Base-by-base conservation (phyloP, 2,797 vertebrate genomes). In the Aselliscus stoliczkanus region DNA sequence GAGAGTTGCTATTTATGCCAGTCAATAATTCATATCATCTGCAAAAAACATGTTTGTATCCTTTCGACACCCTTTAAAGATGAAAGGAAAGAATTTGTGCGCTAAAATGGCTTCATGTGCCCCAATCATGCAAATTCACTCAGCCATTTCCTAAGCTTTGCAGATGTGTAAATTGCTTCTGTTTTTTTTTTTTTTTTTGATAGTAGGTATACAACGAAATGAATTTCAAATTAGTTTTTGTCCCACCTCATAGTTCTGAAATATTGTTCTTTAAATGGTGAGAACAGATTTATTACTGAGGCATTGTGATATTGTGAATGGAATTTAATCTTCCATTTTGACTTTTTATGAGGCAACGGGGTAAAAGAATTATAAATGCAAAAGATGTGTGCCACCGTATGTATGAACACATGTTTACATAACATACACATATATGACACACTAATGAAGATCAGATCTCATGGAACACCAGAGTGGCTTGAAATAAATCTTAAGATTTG, bases 61-160 rank as follows among this genome's bases (percentile, higher is more conserved):
- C 80, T 77, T 97, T 97, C 95, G 75, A 88, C 95, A 90, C 72
- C 95, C 95, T 89, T 86, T 70, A 92, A 85, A 88, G 90, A 96
- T 95, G 94, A 97, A 98, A 97, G 94, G 90, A 92, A 97, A 91
- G 76, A 83, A 97, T 98, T 90, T 97, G 73, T 91, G 96, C 92
- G 90, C 70, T 97, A 96, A 98, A 98, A 97, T 81, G 76, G 90
- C 94, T 97, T 98, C 95, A 89, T 97, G 90, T 95, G 58, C 83
- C 97, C 92, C 95, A 95, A 97, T 98, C 93, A 95, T 97, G 97
- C 90, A 98, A 98, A 98, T 98, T 97, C 54, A 69, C 79, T 76
- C 95, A 95, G 96, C 15, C 18, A 34, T 96, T 97, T 97, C 77
- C 90, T 88, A 93, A 89, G 94, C 97, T 98, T 73, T 97, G 97